phyloP scores from a whole-genome alignment of 2,113 vertebrate genomes.

The Maccullochella peelii region DNA sequence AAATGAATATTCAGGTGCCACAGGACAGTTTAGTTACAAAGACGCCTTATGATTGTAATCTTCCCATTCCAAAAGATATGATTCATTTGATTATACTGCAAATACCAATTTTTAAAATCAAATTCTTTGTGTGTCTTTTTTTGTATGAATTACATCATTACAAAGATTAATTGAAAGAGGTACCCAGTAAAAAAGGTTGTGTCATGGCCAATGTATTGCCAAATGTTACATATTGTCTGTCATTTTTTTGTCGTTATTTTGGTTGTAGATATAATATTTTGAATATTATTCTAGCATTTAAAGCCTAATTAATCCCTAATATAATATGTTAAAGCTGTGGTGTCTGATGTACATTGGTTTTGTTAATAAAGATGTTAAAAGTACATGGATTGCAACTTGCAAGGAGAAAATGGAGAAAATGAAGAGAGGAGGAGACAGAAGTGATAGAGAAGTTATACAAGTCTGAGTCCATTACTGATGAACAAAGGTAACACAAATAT shows the following conservation, averaged over 20 bases:
- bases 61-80: not conserved
- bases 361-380: not conserved
- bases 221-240: not conserved
- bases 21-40: not conserved
- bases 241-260: not conserved
- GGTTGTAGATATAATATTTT: too few species aligned
- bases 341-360: not conserved
- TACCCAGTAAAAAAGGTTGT: too few species aligned
- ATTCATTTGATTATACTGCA: not conserved
- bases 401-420: not conserved
- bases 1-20: not conserved
- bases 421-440: too few species aligned
- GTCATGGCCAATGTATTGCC: not conserved
- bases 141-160: not conserved
- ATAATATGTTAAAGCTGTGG: not conserved
- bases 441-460: not conserved
- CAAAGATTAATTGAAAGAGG: not conserved
- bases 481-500: too few species aligned
- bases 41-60: not conserved
- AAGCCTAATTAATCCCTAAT: not conserved
- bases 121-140: not conserved
- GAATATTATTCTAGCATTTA: not conserved
- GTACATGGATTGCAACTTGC: not conserved
- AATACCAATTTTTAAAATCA: not conserved
- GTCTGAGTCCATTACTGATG: not conserved